These are phyloP conservation scores for Cranoglanis bouderius DNA, from an alignment of 2,113 vertebrate genomes.

Conservation along the genomic window DNA sequence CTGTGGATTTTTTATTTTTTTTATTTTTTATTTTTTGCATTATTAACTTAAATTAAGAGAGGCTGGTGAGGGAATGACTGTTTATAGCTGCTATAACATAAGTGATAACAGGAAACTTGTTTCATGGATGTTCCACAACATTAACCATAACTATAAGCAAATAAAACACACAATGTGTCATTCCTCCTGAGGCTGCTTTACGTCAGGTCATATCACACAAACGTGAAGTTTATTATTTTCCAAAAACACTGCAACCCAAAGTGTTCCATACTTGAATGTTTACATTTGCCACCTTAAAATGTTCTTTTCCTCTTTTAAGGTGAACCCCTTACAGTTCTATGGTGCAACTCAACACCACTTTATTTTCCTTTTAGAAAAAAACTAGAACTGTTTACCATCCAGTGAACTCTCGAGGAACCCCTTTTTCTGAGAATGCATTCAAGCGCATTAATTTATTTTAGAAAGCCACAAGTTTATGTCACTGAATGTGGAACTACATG, in stretches of 20 bases:
- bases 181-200: neutral
- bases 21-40: too few relatives aligned
- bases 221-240: neutral
- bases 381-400: neutral
- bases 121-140: neutral
- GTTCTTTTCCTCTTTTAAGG: neutral
- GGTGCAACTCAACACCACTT: too few relatives aligned
- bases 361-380: neutral
- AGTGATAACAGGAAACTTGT: neutral
- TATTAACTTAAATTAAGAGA: neutral
- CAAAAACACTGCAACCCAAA: neutral
- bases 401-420: neutral
- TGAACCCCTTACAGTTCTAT: neutral
- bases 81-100: neutral
- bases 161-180: neutral
- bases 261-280: neutral
- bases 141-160: neutral
- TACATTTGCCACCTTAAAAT: neutral
- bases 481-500: neutral
- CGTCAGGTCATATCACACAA: neutral
- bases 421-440: neutral
- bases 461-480: neutral
- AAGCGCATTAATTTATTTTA: neutral
- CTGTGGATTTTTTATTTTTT: neutral
- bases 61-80: neutral